These are phyloP conservation scores for Erpornis zantholeuca DNA, from an alignment of 2,113 vertebrate genomes.

Conservation along the genomic window DNA sequence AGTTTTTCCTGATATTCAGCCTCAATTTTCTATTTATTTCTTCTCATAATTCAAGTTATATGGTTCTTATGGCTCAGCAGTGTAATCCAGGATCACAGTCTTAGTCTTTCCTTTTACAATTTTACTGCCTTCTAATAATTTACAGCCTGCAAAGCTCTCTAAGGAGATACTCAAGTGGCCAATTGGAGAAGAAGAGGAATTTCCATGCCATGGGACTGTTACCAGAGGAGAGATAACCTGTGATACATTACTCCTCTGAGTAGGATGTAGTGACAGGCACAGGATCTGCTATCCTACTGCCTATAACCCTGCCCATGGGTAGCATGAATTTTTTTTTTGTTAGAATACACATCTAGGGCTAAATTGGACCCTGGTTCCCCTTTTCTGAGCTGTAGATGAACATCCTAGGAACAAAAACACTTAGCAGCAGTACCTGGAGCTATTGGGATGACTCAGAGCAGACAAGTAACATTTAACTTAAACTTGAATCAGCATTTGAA, in stretches of 20 bases:
- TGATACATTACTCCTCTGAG: background rate
- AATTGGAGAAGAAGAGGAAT: background rate
- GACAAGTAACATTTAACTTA: background rate
- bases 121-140: conserved; percentile 10
- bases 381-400: background rate
- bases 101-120: background rate
- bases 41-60: background rate
- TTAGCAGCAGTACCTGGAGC: background rate
- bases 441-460: background rate
- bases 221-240: background rate
- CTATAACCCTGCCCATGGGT: background rate
- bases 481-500: background rate
- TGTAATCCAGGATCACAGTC: background rate
- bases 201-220: background rate
- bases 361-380: background rate
- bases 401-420: background rate
- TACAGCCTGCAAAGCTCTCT: background rate
- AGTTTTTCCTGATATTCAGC: background rate
- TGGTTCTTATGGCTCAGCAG: background rate
- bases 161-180: background rate
- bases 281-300: background rate
- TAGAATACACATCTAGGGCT: background rate
- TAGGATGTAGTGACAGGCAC: background rate
- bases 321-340: background rate
- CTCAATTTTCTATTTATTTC: background rate